phyloP scores from a whole-genome alignment of 2,888 invertebrate species.

The Acanthopleura granulata region DNA sequence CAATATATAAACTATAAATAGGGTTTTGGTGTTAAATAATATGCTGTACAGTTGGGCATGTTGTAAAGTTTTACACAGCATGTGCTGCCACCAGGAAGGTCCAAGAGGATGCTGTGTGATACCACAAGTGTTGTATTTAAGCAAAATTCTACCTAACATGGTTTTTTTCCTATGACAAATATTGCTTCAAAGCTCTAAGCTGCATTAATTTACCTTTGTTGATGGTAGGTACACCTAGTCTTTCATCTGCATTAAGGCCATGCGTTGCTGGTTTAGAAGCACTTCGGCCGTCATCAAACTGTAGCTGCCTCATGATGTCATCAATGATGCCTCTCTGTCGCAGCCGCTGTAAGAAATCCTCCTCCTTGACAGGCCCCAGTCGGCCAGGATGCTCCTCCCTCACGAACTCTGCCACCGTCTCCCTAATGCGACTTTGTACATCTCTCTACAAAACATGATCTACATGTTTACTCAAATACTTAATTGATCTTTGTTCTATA shows the following conservation, averaged over 20 bases:
- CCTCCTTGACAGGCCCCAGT: constrained; percentile 54
- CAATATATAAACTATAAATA: no score
- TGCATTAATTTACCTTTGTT: background rate
- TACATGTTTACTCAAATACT: no score
- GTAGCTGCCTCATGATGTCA: constrained; percentile 59
- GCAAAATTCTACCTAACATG: no score
- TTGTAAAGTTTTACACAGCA: no score
- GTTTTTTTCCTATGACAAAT: no score
- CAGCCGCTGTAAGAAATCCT: constrained; percentile 68
- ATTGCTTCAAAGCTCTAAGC: no score
- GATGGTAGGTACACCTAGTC: background rate
- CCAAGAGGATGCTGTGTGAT: no score
- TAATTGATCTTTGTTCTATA: no score
- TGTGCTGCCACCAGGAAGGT: no score
- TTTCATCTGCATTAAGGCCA: constrained; percentile 54
- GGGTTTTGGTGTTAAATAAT: no score
- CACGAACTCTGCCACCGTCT: constrained; percentile 59
- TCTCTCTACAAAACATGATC: constrained; percentile 44
- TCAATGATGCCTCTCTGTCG: constrained; percentile 62
- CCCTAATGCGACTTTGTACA: constrained; percentile 56
- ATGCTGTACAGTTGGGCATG: no score
- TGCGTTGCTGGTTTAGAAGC: constrained; percentile 54
- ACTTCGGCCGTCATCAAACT: constrained; percentile 47
- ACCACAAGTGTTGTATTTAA: no score
- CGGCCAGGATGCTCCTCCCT: constrained; percentile 50